Evolutionary conservation across 2,797 vertebrate species (phyloP).

Genomic region (Carapus acus): DNA sequence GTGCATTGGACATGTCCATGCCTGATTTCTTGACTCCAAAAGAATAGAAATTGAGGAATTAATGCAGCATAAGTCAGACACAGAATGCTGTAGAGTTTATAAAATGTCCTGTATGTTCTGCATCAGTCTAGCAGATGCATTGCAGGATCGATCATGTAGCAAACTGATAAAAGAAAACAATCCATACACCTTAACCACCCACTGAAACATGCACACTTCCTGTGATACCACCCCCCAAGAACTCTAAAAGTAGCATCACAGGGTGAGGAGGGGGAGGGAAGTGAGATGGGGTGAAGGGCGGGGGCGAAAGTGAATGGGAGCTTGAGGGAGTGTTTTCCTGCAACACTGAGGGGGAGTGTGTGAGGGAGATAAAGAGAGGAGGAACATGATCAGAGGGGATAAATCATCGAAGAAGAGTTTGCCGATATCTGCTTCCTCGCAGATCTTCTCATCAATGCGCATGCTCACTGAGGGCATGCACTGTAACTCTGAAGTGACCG

Average conservation of each 20-base stretch:
- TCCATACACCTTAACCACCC: slow-evolving; percentile 3
- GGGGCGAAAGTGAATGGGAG: slow-evolving; percentile 2
- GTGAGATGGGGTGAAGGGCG: slow-evolving; percentile 18
- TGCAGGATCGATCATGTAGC: slow-evolving; percentile 1
- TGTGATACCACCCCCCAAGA: not conserved
- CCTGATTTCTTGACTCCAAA: slow-evolving; percentile 11
- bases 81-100: not conserved
- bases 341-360: slow-evolving; percentile 41
- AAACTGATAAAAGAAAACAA: slow-evolving; percentile 21
- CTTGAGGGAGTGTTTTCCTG: slow-evolving; percentile 43
- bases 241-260: slow-evolving; percentile 4
- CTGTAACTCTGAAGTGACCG: slow-evolving; percentile 28
- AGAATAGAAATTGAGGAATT: slow-evolving; percentile 7
- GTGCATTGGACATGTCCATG: not conserved
- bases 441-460: slow-evolving; percentile 11
- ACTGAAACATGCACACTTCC: slow-evolving; percentile 4
- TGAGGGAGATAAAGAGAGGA: slow-evolving; percentile 55
- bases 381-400: slow-evolving; percentile 63
- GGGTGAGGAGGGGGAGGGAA: slow-evolving; percentile 36
- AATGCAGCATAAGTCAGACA: slow-evolving; percentile 10
- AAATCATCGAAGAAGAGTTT: slow-evolving; percentile 41
- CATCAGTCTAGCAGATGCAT: not conserved
- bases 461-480: slow-evolving; percentile 4
- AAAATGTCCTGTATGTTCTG: slow-evolving; percentile 7
- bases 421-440: slow-evolving; percentile 43